A percentile compares a stretch with the other conserved stretches of the same genome.
These are phyloP conservation scores for Bubo bubo DNA, from an alignment of 2,113 vertebrate species.

Conservation along the genomic window DNA sequence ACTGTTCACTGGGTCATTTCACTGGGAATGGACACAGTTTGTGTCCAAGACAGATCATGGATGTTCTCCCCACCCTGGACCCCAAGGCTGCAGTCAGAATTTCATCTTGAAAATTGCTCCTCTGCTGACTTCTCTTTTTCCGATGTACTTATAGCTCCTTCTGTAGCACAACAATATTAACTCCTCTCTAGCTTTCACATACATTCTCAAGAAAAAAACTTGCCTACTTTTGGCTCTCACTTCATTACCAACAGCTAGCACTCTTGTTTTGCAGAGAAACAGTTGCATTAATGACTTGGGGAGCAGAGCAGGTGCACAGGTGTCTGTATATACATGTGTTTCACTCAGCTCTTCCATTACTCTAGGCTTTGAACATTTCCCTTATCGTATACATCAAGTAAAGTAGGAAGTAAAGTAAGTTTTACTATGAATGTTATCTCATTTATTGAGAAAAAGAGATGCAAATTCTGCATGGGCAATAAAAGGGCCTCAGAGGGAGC, in stretches of 20 bases:
- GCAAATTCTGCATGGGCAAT: background rate
- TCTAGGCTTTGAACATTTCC: background rate
- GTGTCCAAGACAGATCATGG: background rate
- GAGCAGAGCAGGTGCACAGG: background rate
- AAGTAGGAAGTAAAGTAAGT: background rate
- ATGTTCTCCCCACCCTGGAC: accelerated
- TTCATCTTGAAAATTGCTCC: background rate
- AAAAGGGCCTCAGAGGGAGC: background rate
- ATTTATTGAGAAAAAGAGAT: background rate
- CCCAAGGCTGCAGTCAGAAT: background rate
- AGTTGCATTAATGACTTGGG: background rate
- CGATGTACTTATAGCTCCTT: background rate
- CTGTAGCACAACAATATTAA: background rate
- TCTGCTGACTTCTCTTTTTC: background rate
- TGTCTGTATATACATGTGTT: background rate
- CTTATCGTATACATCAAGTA: background rate
- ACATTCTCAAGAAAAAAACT: background rate
- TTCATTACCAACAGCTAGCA: background rate
- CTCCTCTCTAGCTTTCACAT: background rate
- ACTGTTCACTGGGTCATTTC: background rate
- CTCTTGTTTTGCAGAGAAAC: background rate
- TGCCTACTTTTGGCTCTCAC: background rate
- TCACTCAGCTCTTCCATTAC: background rate
- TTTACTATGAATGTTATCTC: background rate
- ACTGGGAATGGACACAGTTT: background rate